Percentiles rank a stretch among this genome's conserved stretches.
Conservation (phyloP, 1,140 invertebrate genomes). For the Callitettix versicolor region DNA sequence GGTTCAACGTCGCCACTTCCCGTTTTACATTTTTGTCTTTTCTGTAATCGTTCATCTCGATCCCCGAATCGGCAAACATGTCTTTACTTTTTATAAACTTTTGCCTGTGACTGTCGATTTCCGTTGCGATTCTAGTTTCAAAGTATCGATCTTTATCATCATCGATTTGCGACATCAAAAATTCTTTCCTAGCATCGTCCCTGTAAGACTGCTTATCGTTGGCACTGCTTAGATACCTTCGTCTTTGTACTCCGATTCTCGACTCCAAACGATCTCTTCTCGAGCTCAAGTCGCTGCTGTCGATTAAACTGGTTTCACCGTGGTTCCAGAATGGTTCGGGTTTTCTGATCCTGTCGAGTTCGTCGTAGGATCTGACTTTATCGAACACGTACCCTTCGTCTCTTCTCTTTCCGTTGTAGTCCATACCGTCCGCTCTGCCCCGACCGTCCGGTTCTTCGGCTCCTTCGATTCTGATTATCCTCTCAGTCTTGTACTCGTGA, state of each 20-base stretch:
- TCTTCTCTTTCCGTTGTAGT: conserved; percentile 42
- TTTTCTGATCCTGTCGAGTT: conserved; percentile 4
- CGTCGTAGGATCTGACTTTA: conserved; percentile 32
- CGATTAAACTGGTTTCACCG: conserved; percentile 14
- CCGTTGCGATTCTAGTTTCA: conserved; percentile 28
- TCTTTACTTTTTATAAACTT: conserved; percentile 32
- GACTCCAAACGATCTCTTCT: conserved; percentile 62
- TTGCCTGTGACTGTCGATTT: conserved; percentile 32
- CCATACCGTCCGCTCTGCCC: conserved; percentile 54
- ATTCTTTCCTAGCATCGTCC: conserved; percentile 27
- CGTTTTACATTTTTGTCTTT: conserved; percentile 16
- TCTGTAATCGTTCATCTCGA: conserved; percentile 28
- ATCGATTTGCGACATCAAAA: conserved; percentile 37
- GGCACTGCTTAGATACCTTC: conserved; percentile 35
- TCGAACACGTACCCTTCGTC: conserved; percentile 10
- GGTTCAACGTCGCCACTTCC: conserved; percentile 4
- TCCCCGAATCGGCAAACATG: conserved; percentile 31
- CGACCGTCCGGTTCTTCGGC: conserved; percentile 31
- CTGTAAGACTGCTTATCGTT: conserved; percentile 29
- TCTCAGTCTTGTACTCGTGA: background rate
- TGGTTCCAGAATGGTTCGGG: conserved; percentile 10
- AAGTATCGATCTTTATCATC: conserved; percentile 38
- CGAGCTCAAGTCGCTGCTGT: conserved; percentile 49
- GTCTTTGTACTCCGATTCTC: conserved; percentile 42
- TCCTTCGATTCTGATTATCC: background rate